Conservation (phyloP, 2,797 vertebrate species). For the Centropyge bicolor region DNA sequence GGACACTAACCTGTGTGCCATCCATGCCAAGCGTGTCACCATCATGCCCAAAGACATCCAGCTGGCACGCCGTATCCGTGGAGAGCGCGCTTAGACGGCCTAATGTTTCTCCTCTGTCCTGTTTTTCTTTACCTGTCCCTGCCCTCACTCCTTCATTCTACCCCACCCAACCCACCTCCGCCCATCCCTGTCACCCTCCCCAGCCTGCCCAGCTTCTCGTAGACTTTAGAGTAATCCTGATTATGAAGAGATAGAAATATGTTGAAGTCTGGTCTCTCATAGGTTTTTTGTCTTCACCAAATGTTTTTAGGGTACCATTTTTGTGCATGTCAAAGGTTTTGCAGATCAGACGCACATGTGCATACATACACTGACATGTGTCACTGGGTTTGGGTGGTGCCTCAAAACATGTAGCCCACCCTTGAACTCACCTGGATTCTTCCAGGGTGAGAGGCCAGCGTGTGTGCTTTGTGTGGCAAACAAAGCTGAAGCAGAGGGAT, state of each 20-base stretch:
- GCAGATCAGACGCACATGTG: constrained; percentile 69
- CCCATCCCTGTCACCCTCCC: not conserved
- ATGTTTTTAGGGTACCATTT: constrained; percentile 82
- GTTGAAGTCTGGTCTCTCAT: constrained; percentile 81
- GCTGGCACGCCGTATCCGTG: constrained; percentile 92
- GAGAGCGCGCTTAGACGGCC: constrained; percentile 87
- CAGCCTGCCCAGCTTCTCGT: constrained; percentile 73
- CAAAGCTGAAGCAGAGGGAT: constrained; percentile 58
- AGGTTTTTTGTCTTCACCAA: constrained; percentile 80
- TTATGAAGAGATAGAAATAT: constrained; percentile 82
- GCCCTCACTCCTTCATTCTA: constrained; percentile 41
- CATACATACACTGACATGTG: constrained; percentile 36
- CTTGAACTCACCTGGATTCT: constrained; percentile 26
- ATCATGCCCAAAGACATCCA: constrained; percentile 96
- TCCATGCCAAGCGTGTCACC: constrained; percentile 93
- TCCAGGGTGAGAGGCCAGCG: constrained; percentile 8
- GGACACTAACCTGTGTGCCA: constrained; percentile 93
- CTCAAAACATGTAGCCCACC: constrained; percentile 1
- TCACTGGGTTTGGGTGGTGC: constrained; percentile 22
- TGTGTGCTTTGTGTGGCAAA: constrained; percentile 34
- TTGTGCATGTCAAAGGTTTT: constrained; percentile 82
- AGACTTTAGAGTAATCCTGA: constrained; percentile 85
- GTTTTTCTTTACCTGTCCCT: constrained; percentile 58
- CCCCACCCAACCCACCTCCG: not conserved
- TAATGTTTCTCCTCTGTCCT: constrained; percentile 54